Evolutionary conservation across 2,797 vertebrate genomes (phyloP), one percentile per base, ranked within the genome.

Genomic region (Stomatorhinus walkeri): DNA sequence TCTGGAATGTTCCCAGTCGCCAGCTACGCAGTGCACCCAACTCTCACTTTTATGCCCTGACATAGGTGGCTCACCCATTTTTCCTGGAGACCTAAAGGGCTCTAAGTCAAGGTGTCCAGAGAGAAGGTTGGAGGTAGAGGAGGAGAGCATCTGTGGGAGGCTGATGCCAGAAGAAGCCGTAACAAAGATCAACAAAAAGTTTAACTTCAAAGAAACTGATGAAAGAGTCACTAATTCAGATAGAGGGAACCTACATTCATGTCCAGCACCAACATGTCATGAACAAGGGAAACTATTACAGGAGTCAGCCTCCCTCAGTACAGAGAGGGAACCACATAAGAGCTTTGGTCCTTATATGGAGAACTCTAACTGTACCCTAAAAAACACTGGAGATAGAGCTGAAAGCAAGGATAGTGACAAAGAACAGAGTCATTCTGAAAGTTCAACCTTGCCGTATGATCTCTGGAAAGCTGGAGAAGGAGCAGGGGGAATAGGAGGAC

Each of bases 11-110:
- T 93, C 93, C 0, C 59, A 19, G 79, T 95, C 95, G 87, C 92
- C 92, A 0, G 93, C 91, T 68, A 96, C 95, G 8, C 94, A 95
- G 90, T 94, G 93, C 91, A 95, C 94, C 24, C 94, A 94, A 52
- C 92, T 96, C 1, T 93, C 93, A n/a, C 89, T 93, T 90, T 87
- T 94, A 16, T 95, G 94, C 14, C 90, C 91, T 4, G 90, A 90
- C 6, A 91, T 92, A 56, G 91, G 92, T 91, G 92, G 88, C 54
- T 85, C 87, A 4, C 90, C 91, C 59, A 54, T 89, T 19, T 81
- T 76, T 92, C 88, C 89, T 5, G 90, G 91, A 24, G 90, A 90
- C 12, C 64, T 92, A 24, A 81, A 88, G 84, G 90, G 88, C 92
- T 90, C 87, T 32, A 88, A 85, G 76, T 91, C 92, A 6, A 59